phyloP scores from a whole-genome alignment of 1,140 invertebrate species.

The Drosophila eugracilis region DNA sequence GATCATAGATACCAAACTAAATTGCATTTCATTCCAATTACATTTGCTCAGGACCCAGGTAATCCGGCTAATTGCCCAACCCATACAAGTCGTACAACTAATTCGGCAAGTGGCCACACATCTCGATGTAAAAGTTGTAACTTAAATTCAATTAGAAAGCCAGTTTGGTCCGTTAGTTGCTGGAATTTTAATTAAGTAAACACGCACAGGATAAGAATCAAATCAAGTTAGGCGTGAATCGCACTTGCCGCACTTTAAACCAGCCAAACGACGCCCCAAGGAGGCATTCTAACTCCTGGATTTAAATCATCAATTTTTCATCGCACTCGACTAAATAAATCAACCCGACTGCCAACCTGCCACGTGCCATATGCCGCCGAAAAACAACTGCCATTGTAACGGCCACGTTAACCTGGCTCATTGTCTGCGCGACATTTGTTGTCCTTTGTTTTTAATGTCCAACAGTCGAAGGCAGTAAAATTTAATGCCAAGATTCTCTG shows the following conservation, averaged over 20 bases:
- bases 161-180: constrained; percentile 23
- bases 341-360: constrained; percentile 42
- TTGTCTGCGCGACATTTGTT: constrained; percentile 45
- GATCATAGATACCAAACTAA: constrained; percentile 24
- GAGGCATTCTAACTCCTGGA: constrained; percentile 41
- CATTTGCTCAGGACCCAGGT: constrained; percentile 16
- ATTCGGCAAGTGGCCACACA: not conserved
- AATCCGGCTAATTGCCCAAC: constrained; percentile 39
- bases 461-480: constrained; percentile 75
- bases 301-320: constrained; percentile 74
- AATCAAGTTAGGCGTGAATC: constrained; percentile 34
- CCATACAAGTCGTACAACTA: constrained; percentile 1
- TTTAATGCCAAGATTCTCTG: constrained; percentile 60
- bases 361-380: constrained; percentile 52
- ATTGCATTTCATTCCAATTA: constrained; percentile 42
- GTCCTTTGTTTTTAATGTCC: constrained; percentile 76
- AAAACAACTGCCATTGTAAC: constrained; percentile 36
- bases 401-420: constrained; percentile 49
- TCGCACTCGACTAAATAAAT: constrained; percentile 64
- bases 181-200: constrained; percentile 49
- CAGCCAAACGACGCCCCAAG: constrained; percentile 46
- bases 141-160: constrained; percentile 29
- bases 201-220: constrained; percentile 37
- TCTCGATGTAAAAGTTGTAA: constrained; percentile 18
- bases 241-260: constrained; percentile 7